Conservation (phyloP, 2,888 invertebrate species). For the Notocelia uddmanniana region DNA sequence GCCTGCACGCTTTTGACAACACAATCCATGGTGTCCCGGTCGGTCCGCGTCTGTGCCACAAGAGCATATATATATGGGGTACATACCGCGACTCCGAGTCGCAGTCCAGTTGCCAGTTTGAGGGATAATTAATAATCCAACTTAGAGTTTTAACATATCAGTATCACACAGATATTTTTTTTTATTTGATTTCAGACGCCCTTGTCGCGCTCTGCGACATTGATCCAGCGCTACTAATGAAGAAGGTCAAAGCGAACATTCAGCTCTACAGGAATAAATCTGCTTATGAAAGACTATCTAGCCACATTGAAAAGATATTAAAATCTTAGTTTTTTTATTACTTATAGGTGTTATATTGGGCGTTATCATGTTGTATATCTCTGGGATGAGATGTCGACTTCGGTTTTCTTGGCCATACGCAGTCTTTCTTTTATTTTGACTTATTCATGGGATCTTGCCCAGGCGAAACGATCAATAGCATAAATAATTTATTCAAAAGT, state of each 20-base stretch:
- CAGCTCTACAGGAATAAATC: conserved; percentile 87
- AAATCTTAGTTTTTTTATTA: conserved; percentile 45
- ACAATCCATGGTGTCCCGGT: too few species aligned
- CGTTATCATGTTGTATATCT: neutral
- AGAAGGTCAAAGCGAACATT: conserved; percentile 86
- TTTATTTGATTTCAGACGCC: conserved; percentile 74
- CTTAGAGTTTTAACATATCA: too few species aligned
- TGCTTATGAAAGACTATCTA: conserved; percentile 75
- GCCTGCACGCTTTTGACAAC: too few species aligned
- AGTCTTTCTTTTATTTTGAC: neutral
- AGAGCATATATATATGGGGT: too few species aligned
- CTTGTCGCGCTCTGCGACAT: conserved; percentile 82
- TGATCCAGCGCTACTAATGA: conserved; percentile 82
- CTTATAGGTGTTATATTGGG: neutral
- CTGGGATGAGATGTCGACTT: neutral
- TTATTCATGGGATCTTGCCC: neutral
- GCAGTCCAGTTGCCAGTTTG: too few species aligned
- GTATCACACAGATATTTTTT: too few species aligned
- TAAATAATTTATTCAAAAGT: neutral
- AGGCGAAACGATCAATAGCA: neutral
- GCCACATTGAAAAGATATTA: conserved; percentile 69
- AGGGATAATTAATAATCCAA: too few species aligned
- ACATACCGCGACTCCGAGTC: too few species aligned
- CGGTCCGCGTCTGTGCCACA: too few species aligned
- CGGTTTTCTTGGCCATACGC: too few species aligned